These are phyloP conservation scores for Drosophila kohkoa DNA, from an alignment of 1,140 invertebrate species.

Conservation along the genomic window DNA sequence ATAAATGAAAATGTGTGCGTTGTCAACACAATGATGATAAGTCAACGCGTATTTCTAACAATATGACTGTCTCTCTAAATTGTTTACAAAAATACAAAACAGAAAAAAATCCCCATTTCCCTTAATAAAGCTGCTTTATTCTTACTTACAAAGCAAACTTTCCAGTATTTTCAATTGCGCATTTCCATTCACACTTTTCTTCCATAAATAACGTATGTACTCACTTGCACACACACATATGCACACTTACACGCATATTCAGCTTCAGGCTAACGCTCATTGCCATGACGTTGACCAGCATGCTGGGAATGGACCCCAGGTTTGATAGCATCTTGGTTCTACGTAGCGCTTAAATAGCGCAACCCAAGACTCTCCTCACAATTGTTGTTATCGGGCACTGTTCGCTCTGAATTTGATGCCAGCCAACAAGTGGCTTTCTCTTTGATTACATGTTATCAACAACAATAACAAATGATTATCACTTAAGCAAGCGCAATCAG, in stretches of 20 bases:
- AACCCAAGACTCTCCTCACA: background rate
- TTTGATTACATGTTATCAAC: conserved; percentile 43
- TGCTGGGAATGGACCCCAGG: background rate
- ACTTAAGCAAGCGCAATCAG: conserved; percentile 35
- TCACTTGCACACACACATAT: background rate
- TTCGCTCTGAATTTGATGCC: conserved; percentile 10
- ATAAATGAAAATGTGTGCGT: conserved; percentile 6
- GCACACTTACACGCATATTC: background rate
- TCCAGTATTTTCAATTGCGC: background rate
- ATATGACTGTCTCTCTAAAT: no score
- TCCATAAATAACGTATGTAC: background rate
- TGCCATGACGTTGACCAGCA: conserved; percentile 14
- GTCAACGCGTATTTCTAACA: background rate
- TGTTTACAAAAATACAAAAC: background rate
- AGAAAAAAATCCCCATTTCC: conserved; percentile 21
- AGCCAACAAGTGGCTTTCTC: conserved; percentile 35
- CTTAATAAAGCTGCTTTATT: conserved; percentile 3
- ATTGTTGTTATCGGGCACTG: conserved; percentile 19
- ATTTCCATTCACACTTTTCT: conserved; percentile 20
- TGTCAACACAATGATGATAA: conserved; percentile 28
- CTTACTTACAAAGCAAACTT: background rate
- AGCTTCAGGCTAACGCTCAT: conserved; percentile 20
- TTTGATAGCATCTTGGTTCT: conserved; percentile 5
- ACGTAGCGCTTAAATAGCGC: conserved; percentile 2
- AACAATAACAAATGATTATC: conserved; percentile 46